Conservation (phyloP, 64 coral and sea anemone genomes). For the Platygyra sinensis region DNA sequence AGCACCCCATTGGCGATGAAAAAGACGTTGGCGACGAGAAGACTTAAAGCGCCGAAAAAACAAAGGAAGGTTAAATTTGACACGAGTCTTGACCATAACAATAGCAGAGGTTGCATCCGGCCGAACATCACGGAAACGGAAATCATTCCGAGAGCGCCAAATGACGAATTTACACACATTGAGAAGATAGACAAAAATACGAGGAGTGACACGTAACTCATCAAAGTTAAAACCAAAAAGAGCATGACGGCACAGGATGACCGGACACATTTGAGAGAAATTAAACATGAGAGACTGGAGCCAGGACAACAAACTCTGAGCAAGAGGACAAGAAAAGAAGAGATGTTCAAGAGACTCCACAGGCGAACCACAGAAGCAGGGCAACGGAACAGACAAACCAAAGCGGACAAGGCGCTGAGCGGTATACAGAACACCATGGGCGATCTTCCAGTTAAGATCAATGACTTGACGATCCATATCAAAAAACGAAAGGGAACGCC, state of each 20-base stretch:
- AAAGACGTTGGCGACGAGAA: not conserved
- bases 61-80: not conserved
- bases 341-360: not conserved
- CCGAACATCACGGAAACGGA: not conserved
- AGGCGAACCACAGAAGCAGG: not conserved
- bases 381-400: not conserved
- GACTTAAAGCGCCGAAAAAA: too few species aligned
- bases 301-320: not conserved
- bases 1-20: slow-evolving; percentile 3
- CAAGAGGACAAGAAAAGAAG: not conserved
- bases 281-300: not conserved
- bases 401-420: not conserved
- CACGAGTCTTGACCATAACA: not conserved
- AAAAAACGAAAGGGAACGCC: not conserved
- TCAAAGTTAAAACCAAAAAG: not conserved
- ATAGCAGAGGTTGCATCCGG: not conserved
- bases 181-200: not conserved
- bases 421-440: slow-evolving; percentile 9
- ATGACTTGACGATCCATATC: not conserved
- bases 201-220: not conserved
- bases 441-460: slow-evolving; percentile 24
- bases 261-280: not conserved
- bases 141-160: not conserved
- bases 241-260: not conserved
- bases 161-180: not conserved